phyloP scores from a whole-genome alignment of 2,113 vertebrate genomes.

The Tretioscincus oriximinensis region DNA sequence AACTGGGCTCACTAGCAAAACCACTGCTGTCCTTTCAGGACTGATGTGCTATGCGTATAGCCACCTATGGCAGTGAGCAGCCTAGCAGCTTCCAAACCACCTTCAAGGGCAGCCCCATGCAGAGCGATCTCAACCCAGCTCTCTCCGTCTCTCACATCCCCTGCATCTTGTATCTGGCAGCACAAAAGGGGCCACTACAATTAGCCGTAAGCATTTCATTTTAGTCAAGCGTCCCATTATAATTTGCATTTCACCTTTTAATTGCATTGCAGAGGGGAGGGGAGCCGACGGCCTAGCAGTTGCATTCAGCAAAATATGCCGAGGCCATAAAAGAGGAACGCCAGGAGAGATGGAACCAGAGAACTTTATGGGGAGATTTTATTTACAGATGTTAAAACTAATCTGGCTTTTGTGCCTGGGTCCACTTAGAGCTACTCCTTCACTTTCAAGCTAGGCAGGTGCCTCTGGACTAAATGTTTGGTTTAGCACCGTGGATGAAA shows the following conservation, averaged over 20 bases:
- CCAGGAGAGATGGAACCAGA: slow-evolving; percentile 51
- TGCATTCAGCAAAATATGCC: slow-evolving; percentile 62
- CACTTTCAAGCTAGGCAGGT: too few species aligned
- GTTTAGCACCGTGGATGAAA: too few species aligned
- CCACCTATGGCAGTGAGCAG: too few species aligned
- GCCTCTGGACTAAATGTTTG: background rate
- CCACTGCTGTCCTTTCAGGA: too few species aligned
- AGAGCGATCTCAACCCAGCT: too few species aligned
- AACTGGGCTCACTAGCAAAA: too few species aligned
- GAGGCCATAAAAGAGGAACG: slow-evolving; percentile 55
- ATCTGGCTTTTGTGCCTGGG: slow-evolving; percentile 36
- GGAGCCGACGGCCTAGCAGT: slow-evolving; percentile 34
- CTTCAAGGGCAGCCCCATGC: too few species aligned
- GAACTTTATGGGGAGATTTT: slow-evolving; percentile 66
- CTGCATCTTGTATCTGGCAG: background rate
- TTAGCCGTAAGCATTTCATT: slow-evolving; percentile 58
- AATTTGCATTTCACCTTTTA: slow-evolving; percentile 52
- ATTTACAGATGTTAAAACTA: slow-evolving; percentile 61
- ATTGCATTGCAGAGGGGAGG: background rate
- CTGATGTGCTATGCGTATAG: too few species aligned
- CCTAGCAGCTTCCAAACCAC: too few species aligned
- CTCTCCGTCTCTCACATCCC: background rate
- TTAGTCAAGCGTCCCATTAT: slow-evolving; percentile 63
- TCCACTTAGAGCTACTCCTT: too few species aligned
- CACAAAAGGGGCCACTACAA: slow-evolving; percentile 23